Evolutionary conservation across 1,140 invertebrate genomes (phyloP), one percentile per base, ranked within the genome.

Genomic region (Aphelenchoides besseyi): DNA sequence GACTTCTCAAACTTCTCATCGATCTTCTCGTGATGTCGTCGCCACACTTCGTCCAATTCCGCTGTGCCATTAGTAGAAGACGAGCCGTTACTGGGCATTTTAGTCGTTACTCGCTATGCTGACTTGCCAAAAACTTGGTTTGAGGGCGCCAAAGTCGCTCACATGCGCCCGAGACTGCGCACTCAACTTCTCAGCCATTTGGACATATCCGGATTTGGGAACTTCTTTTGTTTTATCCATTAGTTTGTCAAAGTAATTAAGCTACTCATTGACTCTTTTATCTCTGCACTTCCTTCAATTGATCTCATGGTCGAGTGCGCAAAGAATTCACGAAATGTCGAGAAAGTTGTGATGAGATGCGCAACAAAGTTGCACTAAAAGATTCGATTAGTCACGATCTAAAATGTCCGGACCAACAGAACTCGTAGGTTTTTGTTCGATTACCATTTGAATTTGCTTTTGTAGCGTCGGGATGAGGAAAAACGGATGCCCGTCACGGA

Each of bases 401-500:
- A n/a, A n/a, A n/a, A 48, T 48, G 41, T 23, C 41, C 12, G 12
- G 12, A 23, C 41, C 41, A 12, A 48, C 41, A 12, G 41, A 48
- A 48, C 41, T 48, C 12, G 41, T 48, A 48, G 12, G 41, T 48
- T 48, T 23, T 48, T 23, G 12, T 48, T 48, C 41, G 12, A 48
- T 48, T 48, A 12, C 23, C 41, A 23, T 23, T 48, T 48, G 12
- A 12, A 16, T 48, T 48, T 48, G 12, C 41, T 23, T 48, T 48
- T 48, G 41, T 48, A 59, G 55, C 32, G 18, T 33, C 5, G 5
- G 5, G 32, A 59, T 30, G 74, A 76, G 16, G 74, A 76, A 36
- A 79, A 79, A 35, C 32, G 71, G 16, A 77, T 77, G 76, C 76
- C 76, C 26, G 76, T 78, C 2, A 77, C 76, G 2, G 77, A 74